A percentile compares a stretch with the other conserved stretches of the same genome.
phyloP scores from a whole-genome alignment of 2,797 vertebrate species.

The Emys orbicularis region DNA sequence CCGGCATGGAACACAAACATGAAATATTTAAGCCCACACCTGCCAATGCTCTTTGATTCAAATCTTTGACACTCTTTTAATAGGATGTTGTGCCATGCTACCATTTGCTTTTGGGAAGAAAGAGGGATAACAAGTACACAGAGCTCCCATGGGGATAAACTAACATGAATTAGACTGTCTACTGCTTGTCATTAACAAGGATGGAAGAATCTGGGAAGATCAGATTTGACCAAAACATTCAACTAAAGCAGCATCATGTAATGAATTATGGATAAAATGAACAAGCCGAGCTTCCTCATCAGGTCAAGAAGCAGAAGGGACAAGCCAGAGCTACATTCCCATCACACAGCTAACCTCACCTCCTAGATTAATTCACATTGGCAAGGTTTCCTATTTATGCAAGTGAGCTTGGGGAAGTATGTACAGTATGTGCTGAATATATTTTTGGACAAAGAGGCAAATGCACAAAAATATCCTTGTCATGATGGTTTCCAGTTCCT shows the following conservation, averaged over 20 bases:
- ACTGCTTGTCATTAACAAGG: background rate
- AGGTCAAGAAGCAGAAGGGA: background rate
- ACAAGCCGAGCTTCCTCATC: background rate
- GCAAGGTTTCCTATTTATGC: background rate
- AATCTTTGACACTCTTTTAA: slow-evolving; percentile 17
- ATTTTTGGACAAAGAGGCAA: background rate
- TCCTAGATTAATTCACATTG: background rate
- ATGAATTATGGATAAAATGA: background rate
- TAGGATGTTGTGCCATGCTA: background rate
- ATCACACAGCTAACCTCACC: background rate
- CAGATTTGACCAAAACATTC: fast-evolving
- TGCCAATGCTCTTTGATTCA: slow-evolving; percentile 25
- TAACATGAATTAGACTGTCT: background rate
- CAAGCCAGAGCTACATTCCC: background rate
- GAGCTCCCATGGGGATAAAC: background rate
- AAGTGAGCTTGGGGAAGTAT: background rate
- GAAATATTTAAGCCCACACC: background rate
- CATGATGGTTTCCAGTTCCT: background rate
- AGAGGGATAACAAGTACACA: background rate
- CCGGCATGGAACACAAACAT: background rate
- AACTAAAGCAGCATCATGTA: background rate
- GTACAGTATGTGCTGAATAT: background rate
- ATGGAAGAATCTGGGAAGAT: background rate
- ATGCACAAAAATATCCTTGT: background rate
- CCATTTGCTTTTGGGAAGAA: background rate